A percentile compares a stretch with the other conserved stretches of the same genome.
Conservation (phyloP, 2,888 invertebrate genomes). For the Calameuta idolon region DNA sequence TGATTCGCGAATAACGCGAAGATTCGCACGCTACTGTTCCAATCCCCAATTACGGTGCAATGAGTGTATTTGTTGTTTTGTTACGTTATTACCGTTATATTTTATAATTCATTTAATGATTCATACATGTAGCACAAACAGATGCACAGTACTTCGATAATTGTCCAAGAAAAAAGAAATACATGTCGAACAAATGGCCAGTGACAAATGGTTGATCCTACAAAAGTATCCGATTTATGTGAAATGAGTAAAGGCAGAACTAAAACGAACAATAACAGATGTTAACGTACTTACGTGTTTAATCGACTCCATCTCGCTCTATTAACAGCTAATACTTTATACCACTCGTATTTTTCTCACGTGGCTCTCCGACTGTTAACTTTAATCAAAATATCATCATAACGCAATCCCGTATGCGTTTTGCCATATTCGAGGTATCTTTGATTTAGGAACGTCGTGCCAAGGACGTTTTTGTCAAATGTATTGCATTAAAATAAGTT, state of each 20-base stretch:
- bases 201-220: not conserved
- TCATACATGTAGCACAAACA: not conserved
- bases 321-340: not conserved
- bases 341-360: not conserved
- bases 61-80: slow-evolving; percentile 17
- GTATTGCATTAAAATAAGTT: slow-evolving; percentile 19
- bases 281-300: not conserved
- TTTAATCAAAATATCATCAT: not conserved
- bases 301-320: not conserved
- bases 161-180: not conserved
- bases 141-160: not conserved
- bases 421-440: slow-evolving; percentile 7
- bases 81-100: slow-evolving; percentile 6
- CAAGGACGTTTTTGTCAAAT: slow-evolving; percentile 16
- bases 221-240: not conserved
- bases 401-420: not conserved
- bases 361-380: not conserved
- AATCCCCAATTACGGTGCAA: slow-evolving; percentile 19
- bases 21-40: slow-evolving; percentile 27
- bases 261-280: not conserved
- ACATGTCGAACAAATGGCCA: not conserved
- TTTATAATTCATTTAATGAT: not conserved
- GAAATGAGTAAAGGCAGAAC: not conserved
- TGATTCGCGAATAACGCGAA: slow-evolving; percentile 16
- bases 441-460: slow-evolving; percentile 11